These are phyloP conservation scores for Drosophila lacteicornis DNA, from an alignment of 1,140 invertebrate species.

Conservation along the genomic window DNA sequence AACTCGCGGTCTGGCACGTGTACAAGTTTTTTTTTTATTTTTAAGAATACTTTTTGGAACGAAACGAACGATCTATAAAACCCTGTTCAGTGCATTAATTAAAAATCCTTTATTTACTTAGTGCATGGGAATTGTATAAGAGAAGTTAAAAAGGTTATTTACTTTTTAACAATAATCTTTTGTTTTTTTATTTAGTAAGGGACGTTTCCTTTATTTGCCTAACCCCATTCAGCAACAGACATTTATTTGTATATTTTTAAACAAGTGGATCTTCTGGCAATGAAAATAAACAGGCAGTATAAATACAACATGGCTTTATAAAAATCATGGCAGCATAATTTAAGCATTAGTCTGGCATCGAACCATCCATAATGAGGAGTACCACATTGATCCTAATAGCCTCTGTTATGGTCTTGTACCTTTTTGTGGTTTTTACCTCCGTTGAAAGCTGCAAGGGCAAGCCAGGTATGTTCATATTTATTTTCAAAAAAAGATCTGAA, in stretches of 20 bases:
- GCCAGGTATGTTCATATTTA: constrained; percentile 3
- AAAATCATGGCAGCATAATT: constrained; percentile 15
- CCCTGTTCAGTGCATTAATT: too few relatives aligned
- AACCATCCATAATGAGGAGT: constrained; percentile 10
- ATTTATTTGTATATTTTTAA: background rate
- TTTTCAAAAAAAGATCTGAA: too few relatives aligned
- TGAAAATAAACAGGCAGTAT: background rate
- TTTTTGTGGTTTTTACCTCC: background rate
- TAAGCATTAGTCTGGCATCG: background rate
- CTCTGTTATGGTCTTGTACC: constrained; percentile 5
- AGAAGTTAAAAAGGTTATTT: background rate
- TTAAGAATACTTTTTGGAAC: too few relatives aligned
- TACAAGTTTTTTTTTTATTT: too few relatives aligned
- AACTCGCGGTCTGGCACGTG: too few relatives aligned
- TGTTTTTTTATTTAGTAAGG: background rate
- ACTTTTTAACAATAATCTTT: background rate
- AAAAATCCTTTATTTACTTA: too few relatives aligned
- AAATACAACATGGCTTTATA: constrained; percentile 9
- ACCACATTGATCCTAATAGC: constrained; percentile 8
- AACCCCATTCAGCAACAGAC: background rate
- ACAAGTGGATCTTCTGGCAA: background rate
- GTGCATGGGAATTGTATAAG: background rate
- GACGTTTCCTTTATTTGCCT: background rate
- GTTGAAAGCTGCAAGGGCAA: constrained; percentile 28
- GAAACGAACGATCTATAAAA: too few relatives aligned